Percentiles rank a stretch among this genome's conserved stretches.
Conservation (phyloP, 2,113 vertebrate genomes). For the Muntiacus reevesi region DNA sequence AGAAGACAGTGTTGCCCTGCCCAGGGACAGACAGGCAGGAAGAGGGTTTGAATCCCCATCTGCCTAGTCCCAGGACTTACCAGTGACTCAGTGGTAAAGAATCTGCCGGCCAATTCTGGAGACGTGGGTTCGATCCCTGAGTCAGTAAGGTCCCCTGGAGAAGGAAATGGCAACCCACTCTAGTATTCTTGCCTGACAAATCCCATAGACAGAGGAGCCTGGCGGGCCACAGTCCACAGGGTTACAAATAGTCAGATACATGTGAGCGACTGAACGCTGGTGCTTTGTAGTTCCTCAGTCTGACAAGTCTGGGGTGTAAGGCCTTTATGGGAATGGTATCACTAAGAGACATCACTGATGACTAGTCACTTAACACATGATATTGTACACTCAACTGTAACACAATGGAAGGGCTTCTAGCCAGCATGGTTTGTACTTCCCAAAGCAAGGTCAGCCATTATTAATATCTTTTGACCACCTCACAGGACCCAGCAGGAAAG, state of each 20-base stretch:
- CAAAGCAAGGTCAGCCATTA: neutral
- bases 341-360: neutral
- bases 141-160: neutral
- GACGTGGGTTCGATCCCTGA: neutral
- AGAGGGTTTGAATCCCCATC: neutral
- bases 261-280: accelerated
- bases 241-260: neutral
- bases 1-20: neutral
- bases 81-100: neutral
- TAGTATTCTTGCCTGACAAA: neutral
- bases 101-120: neutral
- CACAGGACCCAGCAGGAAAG: neutral
- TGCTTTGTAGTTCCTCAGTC: neutral
- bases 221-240: neutral
- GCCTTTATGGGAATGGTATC: neutral
- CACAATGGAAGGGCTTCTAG: neutral
- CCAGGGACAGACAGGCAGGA: neutral
- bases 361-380: neutral
- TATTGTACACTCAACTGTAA: neutral
- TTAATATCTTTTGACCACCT: neutral
- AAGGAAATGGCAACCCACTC: neutral
- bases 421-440: neutral
- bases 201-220: neutral
- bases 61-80: neutral
- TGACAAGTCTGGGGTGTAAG: neutral